phyloP scores from a whole-genome alignment of 2,888 invertebrate species.

The Himalopsyche tibetana region DNA sequence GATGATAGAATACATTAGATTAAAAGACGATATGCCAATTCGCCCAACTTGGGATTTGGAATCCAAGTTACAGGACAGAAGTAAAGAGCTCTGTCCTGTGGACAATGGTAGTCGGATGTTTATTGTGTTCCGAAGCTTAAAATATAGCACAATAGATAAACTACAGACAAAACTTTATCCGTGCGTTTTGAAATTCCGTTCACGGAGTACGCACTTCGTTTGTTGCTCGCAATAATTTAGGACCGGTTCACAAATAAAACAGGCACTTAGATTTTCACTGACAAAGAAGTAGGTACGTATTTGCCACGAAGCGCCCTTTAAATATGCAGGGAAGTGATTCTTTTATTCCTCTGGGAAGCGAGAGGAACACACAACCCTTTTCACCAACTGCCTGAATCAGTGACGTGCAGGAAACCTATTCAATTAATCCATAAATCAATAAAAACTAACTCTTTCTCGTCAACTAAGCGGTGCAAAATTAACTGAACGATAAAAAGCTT shows the following conservation, averaged over 20 bases:
- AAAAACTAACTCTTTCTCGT: too few species aligned
- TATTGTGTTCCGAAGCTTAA: too few species aligned
- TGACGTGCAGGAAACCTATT: background rate
- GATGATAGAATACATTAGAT: too few species aligned
- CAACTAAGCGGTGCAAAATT: too few species aligned
- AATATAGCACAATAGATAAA: constrained; percentile 2
- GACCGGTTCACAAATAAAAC: constrained; percentile 16
- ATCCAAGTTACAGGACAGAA: too few species aligned
- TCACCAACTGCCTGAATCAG: background rate
- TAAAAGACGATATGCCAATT: too few species aligned
- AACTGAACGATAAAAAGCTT: too few species aligned
- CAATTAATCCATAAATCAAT: background rate
- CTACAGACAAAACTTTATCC: constrained; percentile 16
- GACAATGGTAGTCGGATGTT: too few species aligned
- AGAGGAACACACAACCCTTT: background rate
- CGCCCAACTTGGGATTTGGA: too few species aligned
- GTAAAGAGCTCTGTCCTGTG: too few species aligned
- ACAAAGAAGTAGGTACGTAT: constrained; percentile 16
- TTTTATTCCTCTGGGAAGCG: background rate
- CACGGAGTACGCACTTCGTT: constrained; percentile 26
- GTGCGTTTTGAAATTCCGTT: constrained; percentile 25
- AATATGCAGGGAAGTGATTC: constrained; percentile 31
- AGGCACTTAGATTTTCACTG: constrained; percentile 31
- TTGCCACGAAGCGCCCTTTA: constrained; percentile 9
- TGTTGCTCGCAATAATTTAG: constrained; percentile 21